A percentile compares a stretch with the other conserved stretches of the same genome.
phyloP scores from a whole-genome alignment of 2,797 vertebrate species.

The Lepilemur septentrionalis region DNA sequence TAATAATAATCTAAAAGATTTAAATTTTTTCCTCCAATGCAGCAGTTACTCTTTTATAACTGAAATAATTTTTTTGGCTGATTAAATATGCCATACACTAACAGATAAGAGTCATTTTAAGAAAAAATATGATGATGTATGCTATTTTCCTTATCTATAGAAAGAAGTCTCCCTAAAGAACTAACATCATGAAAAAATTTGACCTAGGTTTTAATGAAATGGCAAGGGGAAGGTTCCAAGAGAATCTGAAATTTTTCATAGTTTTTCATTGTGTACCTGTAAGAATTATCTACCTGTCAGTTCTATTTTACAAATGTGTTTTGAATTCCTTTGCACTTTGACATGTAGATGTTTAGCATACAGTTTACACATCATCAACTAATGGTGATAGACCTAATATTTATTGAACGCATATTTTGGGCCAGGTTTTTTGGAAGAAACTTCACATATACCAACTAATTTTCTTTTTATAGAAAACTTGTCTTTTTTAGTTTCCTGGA shows the following conservation, averaged over 20 bases:
- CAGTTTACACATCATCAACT: neutral
- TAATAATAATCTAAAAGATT: slow-evolving; percentile 8
- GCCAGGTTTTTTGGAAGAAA: neutral
- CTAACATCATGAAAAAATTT: neutral
- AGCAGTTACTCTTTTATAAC: neutral
- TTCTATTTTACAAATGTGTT: neutral
- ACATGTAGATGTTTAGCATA: neutral
- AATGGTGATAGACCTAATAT: neutral
- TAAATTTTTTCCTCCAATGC: neutral
- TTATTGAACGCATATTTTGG: neutral
- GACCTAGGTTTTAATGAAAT: neutral
- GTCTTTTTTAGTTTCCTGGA: neutral
- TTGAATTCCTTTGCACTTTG: neutral
- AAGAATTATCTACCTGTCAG: neutral
- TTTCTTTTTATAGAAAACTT: neutral
- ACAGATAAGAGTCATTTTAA: slow-evolving; percentile 14
- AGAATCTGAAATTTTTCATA: neutral
- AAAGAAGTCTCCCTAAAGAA: neutral
- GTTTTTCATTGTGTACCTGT: neutral
- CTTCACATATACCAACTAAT: neutral
- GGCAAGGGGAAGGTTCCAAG: neutral
- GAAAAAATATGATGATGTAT: neutral
- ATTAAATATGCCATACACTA: slow-evolving; percentile 25
- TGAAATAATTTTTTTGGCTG: slow-evolving; percentile 26
- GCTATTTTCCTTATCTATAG: neutral